Conservation (phyloP, 2,113 vertebrate genomes). For the Cavia porcellus region DNA sequence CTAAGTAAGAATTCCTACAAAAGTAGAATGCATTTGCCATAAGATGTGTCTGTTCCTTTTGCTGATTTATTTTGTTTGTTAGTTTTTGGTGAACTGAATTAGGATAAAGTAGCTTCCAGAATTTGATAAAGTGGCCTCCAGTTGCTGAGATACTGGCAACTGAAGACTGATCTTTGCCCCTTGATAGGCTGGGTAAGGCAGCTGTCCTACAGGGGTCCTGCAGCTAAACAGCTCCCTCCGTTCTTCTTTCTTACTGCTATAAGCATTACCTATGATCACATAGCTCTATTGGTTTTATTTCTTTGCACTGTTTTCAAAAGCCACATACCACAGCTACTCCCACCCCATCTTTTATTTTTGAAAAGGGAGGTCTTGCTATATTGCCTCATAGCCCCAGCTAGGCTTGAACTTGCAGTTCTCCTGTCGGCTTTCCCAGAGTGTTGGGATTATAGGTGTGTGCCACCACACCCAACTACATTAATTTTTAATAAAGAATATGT, state of each 20-base stretch:
- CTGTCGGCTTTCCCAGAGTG: too few species aligned
- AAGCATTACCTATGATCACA: not conserved
- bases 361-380: not conserved
- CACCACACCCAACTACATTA: not conserved
- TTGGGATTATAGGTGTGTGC: not conserved
- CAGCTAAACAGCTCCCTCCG: not conserved
- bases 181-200: not conserved
- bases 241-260: not conserved
- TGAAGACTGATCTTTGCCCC: not conserved
- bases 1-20: not conserved
- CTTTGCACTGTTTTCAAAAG: not conserved
- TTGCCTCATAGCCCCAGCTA: not conserved
- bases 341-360: not conserved
- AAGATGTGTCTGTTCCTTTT: not conserved
- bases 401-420: not conserved
- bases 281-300: not conserved
- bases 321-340: not conserved
- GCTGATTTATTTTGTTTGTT: not conserved
- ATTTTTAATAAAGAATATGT: not conserved
- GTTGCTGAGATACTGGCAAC: not conserved
- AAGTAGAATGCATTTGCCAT: not conserved
- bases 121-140: not conserved
- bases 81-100: not conserved
- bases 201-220: not conserved
- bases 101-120: conserved; percentile 42